Base-by-base conservation (phyloP, 2,888 invertebrate genomes). In the Caenorhabditis sp. region DNA sequence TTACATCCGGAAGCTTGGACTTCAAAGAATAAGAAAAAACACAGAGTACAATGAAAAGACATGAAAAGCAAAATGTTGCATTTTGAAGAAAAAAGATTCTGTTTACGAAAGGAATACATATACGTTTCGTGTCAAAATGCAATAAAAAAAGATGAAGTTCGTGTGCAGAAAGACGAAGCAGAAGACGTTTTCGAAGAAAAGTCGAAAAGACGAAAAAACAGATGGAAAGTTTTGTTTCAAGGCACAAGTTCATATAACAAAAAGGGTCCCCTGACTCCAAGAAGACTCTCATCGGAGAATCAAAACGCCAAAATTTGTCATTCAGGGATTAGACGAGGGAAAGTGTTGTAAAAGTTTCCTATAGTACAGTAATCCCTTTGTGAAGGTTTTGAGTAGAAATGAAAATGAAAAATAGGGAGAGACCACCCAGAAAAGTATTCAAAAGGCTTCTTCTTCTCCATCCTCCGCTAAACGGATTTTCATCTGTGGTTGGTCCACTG, bases 361-460 rank as follows among this genome's bases (percentile, higher is more conserved):
- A 51, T 41, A 61, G 63, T 79, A 79, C 79, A 79, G 79, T 79
- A 79, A 79, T 79, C 79, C 79, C 31, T 61, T 49, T 47, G 59
- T 59, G 76, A 75, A 44, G 44, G 44, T 31, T 44, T 75, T 56
- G 38, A 64, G 56, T 12, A 31, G 16, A 61, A 68, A 68, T n/a
- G 12, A 31, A 35, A 75, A 58, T 24, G 44, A 44, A 63, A 28
- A 59, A 22, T 38, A 28, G 35, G 44, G 49, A 35, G 35, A 41
- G 77, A 44, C 69, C 69, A 70, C 54, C 61, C 70, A 44, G 56
- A 54, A 38, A 41, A 56, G 51, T 26, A 66, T 66, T 75, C 56
- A 49, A 76, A 76, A 31, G 41, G 74, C 47, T 74, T 64, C 31
- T 26, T 56, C 49, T 28, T 24, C 47, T 74, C 56, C 28, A 31